Base-by-base conservation (phyloP, 2,888 invertebrate species). In the Phalera bucephala region DNA sequence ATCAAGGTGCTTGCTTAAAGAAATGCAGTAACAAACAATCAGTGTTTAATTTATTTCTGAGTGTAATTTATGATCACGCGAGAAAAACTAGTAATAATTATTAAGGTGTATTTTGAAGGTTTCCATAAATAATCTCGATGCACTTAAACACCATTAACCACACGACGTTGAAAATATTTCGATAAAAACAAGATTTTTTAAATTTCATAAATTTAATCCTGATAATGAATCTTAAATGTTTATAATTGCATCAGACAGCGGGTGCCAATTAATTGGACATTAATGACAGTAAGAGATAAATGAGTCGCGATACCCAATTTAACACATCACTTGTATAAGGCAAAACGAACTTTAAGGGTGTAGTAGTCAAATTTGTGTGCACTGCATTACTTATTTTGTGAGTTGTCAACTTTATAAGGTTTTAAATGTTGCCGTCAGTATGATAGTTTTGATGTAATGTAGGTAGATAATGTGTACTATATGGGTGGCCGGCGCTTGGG, bases 171-270 rank as follows among this genome's bases (percentile, higher is more conserved):
- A n/a, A 5, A 21, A 22, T 22, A 7, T 10, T 17, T 17, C 6
- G 17, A 17, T 17, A 17, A 17, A 4, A 17, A 17, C 17, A 17
- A 17, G 6, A n/a, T n/a, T n/a, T 31, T 30, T 35, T 33, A 22
- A 39, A 31, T 17, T 21, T 4, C 10, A 33, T 29, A 21, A 27
- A 26, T n/a, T n/a, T n/a, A n/a, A 30, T 33, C 27, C 31, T 38
- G 21, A 47, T 47, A 40, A 40, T 37, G 12, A 35, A 58, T 49
- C 41, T 61, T 49, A 17, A 17, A 17, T 17, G 3, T 19, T 39
- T 59, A 51, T 55, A 59, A 59, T 55, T 32, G 36, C 17, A 45
- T 31, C 45, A 42, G 52, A 45, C 36, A 43, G 45, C 33, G 37
- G 9, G 39, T 52, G 41, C 33, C 34, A 31, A 49, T 55, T 63